A percentile compares a stretch with the other conserved stretches of the same genome.
Conservation (phyloP, 2,797 vertebrate species). For the Tragelaphus oryx region DNA sequence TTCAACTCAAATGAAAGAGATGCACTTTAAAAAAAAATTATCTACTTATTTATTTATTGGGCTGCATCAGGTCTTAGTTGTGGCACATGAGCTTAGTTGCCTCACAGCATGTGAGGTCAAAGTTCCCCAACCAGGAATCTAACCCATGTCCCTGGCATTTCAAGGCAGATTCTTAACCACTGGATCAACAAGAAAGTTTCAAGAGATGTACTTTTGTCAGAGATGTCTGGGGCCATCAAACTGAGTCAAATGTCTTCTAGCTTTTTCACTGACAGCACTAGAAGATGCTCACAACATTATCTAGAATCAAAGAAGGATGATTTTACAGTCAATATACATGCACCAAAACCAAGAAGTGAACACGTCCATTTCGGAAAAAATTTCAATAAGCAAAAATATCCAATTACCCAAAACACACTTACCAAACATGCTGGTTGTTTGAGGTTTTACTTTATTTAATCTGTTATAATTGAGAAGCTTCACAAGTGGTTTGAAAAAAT, state of each 20-base stretch:
- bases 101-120: neutral
- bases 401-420: constrained; percentile 11
- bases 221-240: neutral
- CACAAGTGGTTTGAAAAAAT: neutral
- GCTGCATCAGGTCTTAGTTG: neutral
- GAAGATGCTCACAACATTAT: neutral
- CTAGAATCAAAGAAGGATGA: constrained; percentile 25
- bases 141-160: neutral
- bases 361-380: neutral
- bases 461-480: neutral
- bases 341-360: constrained; percentile 27
- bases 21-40: neutral
- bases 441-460: neutral
- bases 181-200: neutral
- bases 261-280: neutral
- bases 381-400: constrained; percentile 17
- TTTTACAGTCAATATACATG: neutral
- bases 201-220: neutral
- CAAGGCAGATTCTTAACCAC: neutral
- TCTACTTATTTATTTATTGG: neutral
- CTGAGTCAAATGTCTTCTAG: neutral
- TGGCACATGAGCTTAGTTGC: neutral
- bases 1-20: neutral
- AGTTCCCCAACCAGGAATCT: neutral
- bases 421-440: neutral